Base-by-base conservation (phyloP, 2,113 vertebrate genomes). In the Salminus brasiliensis region DNA sequence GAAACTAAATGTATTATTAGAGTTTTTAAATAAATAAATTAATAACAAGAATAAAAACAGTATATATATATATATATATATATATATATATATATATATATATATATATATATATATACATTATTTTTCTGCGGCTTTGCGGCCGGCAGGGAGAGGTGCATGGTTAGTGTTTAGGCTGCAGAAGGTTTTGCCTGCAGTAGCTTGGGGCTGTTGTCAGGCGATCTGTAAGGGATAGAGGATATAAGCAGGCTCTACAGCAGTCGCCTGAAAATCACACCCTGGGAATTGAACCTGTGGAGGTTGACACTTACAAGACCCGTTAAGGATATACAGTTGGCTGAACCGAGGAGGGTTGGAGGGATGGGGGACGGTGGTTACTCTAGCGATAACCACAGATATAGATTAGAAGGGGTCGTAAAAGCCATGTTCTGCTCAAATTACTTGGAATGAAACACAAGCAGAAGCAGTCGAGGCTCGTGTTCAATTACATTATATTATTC, bases 171-270 rank as follows among this genome's bases (percentile, higher is more conserved):
- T 36, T 49, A 53, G 39, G 29, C 45, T 5, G 67, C 47, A n/a
- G 36, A 74, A 2, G 65, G 63, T 66, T 74, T 52, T 79, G 81
- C 76, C 41, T 32, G 72, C 41, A 32, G 15, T 69, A 41, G 47
- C 63, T 71, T 23, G 30, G 16, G 16, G 43, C 70, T 45, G 47
- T 49, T 29, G 71, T 72, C 29, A 78, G 71, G 76, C 43, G 45
- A 32, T 67, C 43, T 74, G 67, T 53, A 49, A 53, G 36, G 34
- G 4, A 68, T 4, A 55, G 39, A 52, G 57, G 29, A 32, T 32
- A 32, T 23, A 82, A 18, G 18, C 29, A 13, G 43, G 49, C 73
- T 75, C 73, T 45, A 65, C 47, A 67, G 18, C 13, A 52, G 59
- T 32, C 23, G 29, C 29, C 21, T 36, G 4, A 73, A n/a, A n/a